phyloP scores from a whole-genome alignment of 2,113 vertebrate genomes.

The Orthonyx spaldingii region DNA sequence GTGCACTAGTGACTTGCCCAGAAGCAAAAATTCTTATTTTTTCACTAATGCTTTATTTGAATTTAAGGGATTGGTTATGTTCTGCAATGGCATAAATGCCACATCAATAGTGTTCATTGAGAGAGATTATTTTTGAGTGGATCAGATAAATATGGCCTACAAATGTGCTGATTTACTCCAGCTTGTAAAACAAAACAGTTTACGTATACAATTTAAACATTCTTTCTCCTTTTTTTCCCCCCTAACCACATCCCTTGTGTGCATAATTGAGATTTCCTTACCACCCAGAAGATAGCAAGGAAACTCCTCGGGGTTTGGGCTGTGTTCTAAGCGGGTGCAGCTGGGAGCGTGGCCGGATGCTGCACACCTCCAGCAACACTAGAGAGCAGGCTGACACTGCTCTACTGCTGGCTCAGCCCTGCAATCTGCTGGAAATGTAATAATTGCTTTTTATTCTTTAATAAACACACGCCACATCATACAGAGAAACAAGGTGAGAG shows the following conservation, averaged over 20 bases:
- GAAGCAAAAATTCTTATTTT: slow-evolving; percentile 55
- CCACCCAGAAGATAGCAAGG: slow-evolving; percentile 68
- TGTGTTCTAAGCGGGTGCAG: slow-evolving; percentile 68
- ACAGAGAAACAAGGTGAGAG: slow-evolving; percentile 22
- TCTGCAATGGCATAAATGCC: slow-evolving; percentile 58
- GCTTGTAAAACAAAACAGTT: slow-evolving; percentile 78
- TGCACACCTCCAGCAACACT: slow-evolving; percentile 51
- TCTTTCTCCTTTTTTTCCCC: slow-evolving; percentile 59
- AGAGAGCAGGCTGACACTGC: slow-evolving; percentile 75
- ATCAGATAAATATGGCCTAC: slow-evolving; percentile 74
- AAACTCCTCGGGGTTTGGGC: slow-evolving; percentile 65
- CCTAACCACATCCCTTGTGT: slow-evolving; percentile 79
- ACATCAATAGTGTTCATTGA: slow-evolving; percentile 64
- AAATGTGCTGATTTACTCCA: slow-evolving; percentile 75
- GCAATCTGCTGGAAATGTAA: not conserved
- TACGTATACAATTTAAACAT: slow-evolving; percentile 78
- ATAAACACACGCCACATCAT: slow-evolving; percentile 13
- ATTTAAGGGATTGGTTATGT: slow-evolving; percentile 62
- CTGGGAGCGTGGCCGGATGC: slow-evolving; percentile 66
- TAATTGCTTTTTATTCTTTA: slow-evolving; percentile 38
- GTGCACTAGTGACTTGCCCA: slow-evolving; percentile 42
- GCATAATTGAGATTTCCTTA: slow-evolving; percentile 74
- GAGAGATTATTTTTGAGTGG: slow-evolving; percentile 49
- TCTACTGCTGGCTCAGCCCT: not conserved
- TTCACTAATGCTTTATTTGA: slow-evolving; percentile 62